Conservation (phyloP, 2,797 vertebrate genomes). For the Masticophis lateralis region DNA sequence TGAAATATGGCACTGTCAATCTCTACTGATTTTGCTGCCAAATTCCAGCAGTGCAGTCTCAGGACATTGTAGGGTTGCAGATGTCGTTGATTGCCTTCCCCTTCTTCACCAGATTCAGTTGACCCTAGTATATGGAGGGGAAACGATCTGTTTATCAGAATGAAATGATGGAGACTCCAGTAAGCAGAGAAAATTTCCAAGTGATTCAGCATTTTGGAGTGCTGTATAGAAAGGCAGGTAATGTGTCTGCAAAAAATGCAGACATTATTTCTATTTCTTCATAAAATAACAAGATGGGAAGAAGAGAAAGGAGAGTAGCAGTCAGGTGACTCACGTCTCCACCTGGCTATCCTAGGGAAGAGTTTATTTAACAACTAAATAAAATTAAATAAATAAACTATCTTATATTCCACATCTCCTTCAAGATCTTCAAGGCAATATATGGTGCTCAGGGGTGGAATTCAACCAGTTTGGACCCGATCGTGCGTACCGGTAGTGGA, state of each 20-base stretch:
- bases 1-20: not conserved
- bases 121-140: not conserved
- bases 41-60: not conserved
- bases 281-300: not conserved
- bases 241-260: not conserved
- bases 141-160: not conserved
- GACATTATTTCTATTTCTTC: not conserved
- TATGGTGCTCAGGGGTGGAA: no score
- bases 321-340: not conserved
- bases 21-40: not conserved
- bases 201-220: not conserved
- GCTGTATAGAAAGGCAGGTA: not conserved
- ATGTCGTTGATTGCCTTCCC: not conserved
- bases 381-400: not conserved
- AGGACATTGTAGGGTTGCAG: not conserved
- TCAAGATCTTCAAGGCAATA: not conserved
- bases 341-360: not conserved
- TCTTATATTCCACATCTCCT: not conserved
- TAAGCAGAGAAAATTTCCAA: not conserved
- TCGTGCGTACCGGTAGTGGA: no score
- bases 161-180: not conserved
- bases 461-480: no score
- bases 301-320: not conserved
- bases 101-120: not conserved
- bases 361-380: not conserved